Evolutionary conservation across 2,113 vertebrate species (phyloP).

Genomic region (human (Homo sapiens)): DNA sequence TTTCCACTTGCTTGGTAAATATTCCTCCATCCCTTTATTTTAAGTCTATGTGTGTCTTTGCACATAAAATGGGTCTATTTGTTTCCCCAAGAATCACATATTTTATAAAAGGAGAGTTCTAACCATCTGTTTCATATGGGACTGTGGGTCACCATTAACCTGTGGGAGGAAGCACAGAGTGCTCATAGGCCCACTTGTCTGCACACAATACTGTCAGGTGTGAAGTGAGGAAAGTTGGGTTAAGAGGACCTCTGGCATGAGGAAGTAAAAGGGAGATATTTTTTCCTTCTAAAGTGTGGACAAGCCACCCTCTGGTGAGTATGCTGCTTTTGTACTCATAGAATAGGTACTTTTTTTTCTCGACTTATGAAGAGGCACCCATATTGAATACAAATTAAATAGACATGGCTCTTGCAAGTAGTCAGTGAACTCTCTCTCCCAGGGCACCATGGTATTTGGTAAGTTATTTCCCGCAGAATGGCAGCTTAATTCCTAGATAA

Average conservation of each 20-base stretch:
- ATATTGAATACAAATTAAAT: neutral
- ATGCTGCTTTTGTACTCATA: neutral
- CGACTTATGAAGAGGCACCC: neutral
- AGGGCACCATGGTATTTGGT: neutral
- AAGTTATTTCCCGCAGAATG: neutral
- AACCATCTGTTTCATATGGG: rapidly evolving
- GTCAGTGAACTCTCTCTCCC: neutral
- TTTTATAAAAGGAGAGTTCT: neutral
- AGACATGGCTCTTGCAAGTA: neutral
- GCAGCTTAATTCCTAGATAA: neutral
- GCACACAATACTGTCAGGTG: neutral
- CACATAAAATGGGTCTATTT: neutral
- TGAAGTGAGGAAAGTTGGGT: neutral
- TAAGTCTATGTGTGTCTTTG: too few relatives aligned
- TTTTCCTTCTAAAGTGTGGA: neutral
- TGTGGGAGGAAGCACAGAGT: neutral
- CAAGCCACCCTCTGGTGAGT: neutral
- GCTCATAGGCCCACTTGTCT: neutral
- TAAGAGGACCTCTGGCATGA: neutral
- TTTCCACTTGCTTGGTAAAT: too few relatives aligned
- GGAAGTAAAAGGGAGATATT: neutral
- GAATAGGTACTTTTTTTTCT: neutral
- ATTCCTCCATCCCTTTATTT: too few relatives aligned
- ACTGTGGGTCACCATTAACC: neutral
- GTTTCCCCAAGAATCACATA: neutral